Conservation (phyloP, 2,113 vertebrate genomes). For the Himantopus leucocephalus region DNA sequence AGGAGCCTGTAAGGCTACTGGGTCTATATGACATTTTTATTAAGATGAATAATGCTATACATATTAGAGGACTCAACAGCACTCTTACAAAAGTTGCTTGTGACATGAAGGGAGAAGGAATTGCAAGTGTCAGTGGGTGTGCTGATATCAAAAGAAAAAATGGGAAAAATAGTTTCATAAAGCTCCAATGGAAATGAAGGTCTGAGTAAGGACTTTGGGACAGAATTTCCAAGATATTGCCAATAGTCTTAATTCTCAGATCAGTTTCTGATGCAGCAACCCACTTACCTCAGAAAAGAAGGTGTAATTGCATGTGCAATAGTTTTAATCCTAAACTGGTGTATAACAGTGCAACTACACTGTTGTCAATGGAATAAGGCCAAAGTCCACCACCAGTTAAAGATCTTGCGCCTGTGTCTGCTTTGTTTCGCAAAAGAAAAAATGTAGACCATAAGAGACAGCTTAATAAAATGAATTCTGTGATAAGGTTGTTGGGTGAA, state of each 20-base stretch:
- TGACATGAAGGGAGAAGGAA: not conserved
- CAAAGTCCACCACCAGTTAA: not conserved
- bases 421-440: not conserved
- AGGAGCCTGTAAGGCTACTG: not conserved
- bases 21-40: not conserved
- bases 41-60: not conserved
- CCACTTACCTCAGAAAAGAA: not conserved
- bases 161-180: not conserved
- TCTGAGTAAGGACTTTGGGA: not conserved
- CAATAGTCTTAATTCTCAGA: not conserved
- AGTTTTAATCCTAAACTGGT: not conserved
- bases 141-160: not conserved
- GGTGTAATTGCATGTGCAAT: not conserved
- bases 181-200: not conserved
- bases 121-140: not conserved
- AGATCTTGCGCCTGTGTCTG: not conserved
- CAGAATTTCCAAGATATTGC: not conserved
- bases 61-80: not conserved
- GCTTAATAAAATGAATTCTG: not conserved
- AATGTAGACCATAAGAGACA: not conserved
- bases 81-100: not conserved
- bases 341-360: not conserved
- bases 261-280: not conserved
- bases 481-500: not conserved
- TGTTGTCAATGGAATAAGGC: not conserved